Evolutionary conservation across 2,113 vertebrate species (phyloP), one percentile per base, ranked within the genome.

Genomic region (Pseudorectes ferrugineus): DNA sequence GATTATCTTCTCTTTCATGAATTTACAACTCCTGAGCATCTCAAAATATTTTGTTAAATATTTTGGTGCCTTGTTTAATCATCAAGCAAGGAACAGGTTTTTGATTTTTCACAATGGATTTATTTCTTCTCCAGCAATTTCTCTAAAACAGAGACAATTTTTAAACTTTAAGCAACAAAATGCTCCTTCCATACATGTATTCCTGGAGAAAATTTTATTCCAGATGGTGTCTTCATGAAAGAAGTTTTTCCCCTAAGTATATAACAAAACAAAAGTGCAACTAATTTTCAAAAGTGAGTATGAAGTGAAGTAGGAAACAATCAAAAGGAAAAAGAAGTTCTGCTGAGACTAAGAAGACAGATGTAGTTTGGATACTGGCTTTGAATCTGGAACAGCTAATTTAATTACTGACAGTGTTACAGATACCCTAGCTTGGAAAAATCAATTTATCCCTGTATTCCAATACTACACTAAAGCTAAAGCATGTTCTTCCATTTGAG

Each of bases 161-260:
- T 55, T 3, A 59, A 87, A 78, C 23, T 67, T 15, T 45, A 72
- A 10, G 5, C 2, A 68, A 31, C 7, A 31, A 71, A 75, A 76
- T 35, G 0, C 4, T 73, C 6, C 11, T 65, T 61, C 18, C 7
- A 24, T 26, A 26, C 2, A 26, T 9, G 2, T 17, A 15, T 38
- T 46, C 21, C 17, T 22, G 8, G 9, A 48, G 26, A 48, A 24
- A 46, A 40, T 74, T 63, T 71, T 74, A 33, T 49, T 74, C 17
- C 17, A 77, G 46, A 31, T 58, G 16, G 15, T 38, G 11, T 10
- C 19, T 36, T 73, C 20, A 35, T 11, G 14, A 28, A 73, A 81
- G 1, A 77, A 38, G 2, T 15, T 62, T 66, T 7, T 25, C 6
- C 3, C 7, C 4, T 36, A 80, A 80, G 10, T 28, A 7, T 12